Base-by-base conservation (phyloP, 2,888 invertebrate genomes). In the Hypolimnas misippus region DNA sequence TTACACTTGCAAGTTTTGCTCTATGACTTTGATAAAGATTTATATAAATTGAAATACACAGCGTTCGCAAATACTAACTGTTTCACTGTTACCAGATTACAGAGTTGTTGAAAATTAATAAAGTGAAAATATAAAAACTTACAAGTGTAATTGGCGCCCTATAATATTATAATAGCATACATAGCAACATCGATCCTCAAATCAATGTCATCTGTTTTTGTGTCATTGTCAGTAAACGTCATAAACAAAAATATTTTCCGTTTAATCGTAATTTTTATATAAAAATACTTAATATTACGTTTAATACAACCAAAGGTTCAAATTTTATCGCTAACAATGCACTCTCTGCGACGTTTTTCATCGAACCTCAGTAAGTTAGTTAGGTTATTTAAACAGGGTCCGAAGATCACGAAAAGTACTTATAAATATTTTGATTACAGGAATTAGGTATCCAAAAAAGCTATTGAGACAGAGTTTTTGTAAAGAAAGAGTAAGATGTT, bases 401-500 rank as follows among this genome's bases (percentile, higher is more conserved):
- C 16, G 19, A 57, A 49, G 21, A 46, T 40, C 29, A 16, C 16
- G n/a, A 17, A 17, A 7, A 54, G 35, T 3, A 14, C 19, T 49
- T 16, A 49, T 12, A 31, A 35, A 38, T n/a, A 10, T n/a, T 52
- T 50, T 35, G 42, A 31, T 62, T 66, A 42, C 46, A 74, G 74
- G 69, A 35, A 50, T 59, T n/a, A 71, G 63, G 42, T 63, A 42
- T 40, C 25, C 68, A 12, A 70, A 62, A 53, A 70, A 66, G 65
- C 19, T 68, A 42, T 50, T 69, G 0, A 67, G 60, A 25, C 65
- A 66, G 14, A 60, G 53, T 42, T 46, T 72, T 35, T 49, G 51
- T 66, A 65, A 67, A 12, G 64, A 62, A 61, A 63, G 63, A 67
- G 66, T 75, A 71, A 77, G 81, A 77, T 80, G 70, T 65, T 69